These are phyloP conservation scores for Fregetta grallaria DNA, from an alignment of 2,113 vertebrate genomes.

Conservation along the genomic window DNA sequence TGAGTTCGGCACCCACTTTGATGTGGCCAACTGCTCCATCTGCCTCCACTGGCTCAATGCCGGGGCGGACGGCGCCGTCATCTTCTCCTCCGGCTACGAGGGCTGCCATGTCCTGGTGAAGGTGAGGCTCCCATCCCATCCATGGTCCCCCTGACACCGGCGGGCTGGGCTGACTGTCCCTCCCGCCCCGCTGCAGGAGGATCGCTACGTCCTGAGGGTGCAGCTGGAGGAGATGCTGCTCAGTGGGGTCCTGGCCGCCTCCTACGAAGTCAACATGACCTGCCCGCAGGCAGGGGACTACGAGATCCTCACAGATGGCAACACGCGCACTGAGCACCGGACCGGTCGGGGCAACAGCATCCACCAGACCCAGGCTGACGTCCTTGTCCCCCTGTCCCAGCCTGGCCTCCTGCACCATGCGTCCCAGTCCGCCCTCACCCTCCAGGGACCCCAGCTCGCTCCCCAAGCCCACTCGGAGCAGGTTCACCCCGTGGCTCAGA, in stretches of 20 bases:
- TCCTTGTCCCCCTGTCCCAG: neutral
- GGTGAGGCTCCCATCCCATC: neutral
- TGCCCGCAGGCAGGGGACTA: neutral
- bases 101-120: conserved; percentile 64
- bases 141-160: rapidly evolving
- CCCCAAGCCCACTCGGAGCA: neutral
- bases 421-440: neutral
- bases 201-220: neutral
- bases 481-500: neutral
- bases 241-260: rapidly evolving
- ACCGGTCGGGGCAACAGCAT: rapidly evolving
- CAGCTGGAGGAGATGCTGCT: conserved; percentile 49
- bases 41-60: conserved; percentile 65
- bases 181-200: neutral
- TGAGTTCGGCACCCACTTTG: conserved; percentile 58
- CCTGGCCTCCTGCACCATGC: neutral
- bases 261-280: conserved; percentile 41
- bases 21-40: conserved; percentile 69
- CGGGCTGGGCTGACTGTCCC: neutral
- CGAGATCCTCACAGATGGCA: neutral
- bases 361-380: neutral
- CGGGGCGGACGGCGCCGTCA: rapidly evolving
- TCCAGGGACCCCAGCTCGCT: neutral
- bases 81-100: conserved; percentile 55
- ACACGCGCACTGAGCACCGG: rapidly evolving